Conservation (phyloP, 2,888 invertebrate species). For the Trachelus iudaicus region DNA sequence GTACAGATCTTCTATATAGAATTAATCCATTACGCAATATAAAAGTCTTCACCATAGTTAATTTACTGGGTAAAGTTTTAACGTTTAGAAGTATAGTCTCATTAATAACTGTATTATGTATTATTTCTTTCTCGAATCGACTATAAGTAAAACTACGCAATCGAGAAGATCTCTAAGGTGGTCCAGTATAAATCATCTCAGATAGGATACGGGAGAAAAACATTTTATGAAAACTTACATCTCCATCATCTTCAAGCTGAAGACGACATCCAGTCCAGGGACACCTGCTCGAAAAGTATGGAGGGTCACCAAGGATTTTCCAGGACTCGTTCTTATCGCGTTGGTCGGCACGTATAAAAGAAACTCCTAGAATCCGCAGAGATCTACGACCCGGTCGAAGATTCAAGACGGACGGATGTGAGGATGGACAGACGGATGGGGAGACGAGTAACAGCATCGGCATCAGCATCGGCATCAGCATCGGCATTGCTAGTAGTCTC, state of each 20-base stretch:
- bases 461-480: slow-evolving; percentile 12
- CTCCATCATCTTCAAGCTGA: not conserved
- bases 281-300: not conserved
- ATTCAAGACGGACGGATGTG: not conserved
- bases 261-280: not conserved
- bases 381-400: slow-evolving; percentile 1
- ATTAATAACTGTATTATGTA: not conserved
- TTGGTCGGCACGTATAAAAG: not conserved
- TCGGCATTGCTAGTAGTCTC: not conserved
- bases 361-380: not conserved
- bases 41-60: not conserved
- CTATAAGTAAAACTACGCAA: not conserved
- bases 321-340: not conserved
- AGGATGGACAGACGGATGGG: not conserved
- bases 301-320: not conserved
- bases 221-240: not conserved
- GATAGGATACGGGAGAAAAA: not conserved
- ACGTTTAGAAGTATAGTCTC: not conserved
- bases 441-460: slow-evolving; percentile 4
- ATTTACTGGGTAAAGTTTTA: not conserved
- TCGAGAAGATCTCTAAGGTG: not conserved
- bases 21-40: not conserved
- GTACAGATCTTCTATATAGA: not conserved
- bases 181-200: not conserved
- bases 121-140: not conserved